phyloP scores from a whole-genome alignment of 2,113 vertebrate species.

The Neolamprologus sp. region DNA sequence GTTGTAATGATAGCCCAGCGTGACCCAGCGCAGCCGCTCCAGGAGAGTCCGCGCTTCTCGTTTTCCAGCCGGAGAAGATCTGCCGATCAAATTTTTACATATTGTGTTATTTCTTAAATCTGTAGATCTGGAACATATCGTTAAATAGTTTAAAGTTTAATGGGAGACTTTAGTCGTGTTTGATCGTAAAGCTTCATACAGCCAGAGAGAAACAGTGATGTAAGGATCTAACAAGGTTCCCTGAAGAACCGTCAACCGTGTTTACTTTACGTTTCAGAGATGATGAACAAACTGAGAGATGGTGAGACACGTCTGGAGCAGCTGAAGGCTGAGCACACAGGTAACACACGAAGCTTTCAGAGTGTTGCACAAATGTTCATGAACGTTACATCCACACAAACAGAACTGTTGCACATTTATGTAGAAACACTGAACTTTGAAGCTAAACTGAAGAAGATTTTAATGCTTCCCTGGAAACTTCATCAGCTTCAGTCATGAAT shows the following conservation, averaged over 20 bases:
- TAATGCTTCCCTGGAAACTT: background rate
- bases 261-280: background rate
- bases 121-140: background rate
- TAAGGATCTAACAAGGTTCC: background rate
- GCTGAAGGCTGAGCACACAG: background rate
- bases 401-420: background rate
- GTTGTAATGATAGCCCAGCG: conserved; percentile 94
- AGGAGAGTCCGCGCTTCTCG: conserved; percentile 77
- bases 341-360: background rate
- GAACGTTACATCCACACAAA: background rate
- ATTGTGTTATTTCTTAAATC: background rate
- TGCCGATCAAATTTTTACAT: conserved; percentile 36
- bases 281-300: background rate
- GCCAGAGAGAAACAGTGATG: background rate
- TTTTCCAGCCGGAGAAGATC: conserved; percentile 66
- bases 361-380: too few relatives aligned
- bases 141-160: background rate
- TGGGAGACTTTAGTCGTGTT: background rate
- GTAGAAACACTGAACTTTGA: background rate
- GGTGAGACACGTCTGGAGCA: background rate
- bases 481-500: background rate
- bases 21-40: conserved; percentile 95
- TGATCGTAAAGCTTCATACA: background rate
- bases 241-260: background rate
- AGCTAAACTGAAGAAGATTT: background rate